Evolutionary conservation across 2,113 vertebrate species (phyloP).

Genomic region (Poecile atricapillus): DNA sequence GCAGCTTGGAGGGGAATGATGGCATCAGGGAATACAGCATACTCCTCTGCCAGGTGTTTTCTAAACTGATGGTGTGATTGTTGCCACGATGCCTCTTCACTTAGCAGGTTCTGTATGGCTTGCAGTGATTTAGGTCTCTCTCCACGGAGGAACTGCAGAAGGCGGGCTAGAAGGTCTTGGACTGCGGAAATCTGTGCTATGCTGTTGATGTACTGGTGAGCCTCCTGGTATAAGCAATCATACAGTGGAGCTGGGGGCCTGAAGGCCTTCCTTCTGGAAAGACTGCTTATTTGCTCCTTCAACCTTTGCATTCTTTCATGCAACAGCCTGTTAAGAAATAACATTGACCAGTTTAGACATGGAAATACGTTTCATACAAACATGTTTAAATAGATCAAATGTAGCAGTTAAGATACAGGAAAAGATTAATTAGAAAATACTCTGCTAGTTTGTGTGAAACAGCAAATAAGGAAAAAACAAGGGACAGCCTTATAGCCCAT

Average conservation of each 20-base stretch:
- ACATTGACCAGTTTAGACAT: background rate
- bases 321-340: slow-evolving; percentile 76
- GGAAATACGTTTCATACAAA: background rate
- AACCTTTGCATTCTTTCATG: slow-evolving; percentile 85
- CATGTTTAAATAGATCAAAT: background rate
- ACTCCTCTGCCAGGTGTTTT: slow-evolving; percentile 83
- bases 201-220: slow-evolving; percentile 87
- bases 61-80: slow-evolving; percentile 88
- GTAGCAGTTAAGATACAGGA: background rate
- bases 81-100: slow-evolving; percentile 92
- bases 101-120: slow-evolving; percentile 79
- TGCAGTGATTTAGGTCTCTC: slow-evolving; percentile 75
- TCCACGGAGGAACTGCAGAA: slow-evolving; percentile 76
- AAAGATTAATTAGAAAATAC: background rate
- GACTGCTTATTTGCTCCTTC: slow-evolving; percentile 79
- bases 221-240: slow-evolving; percentile 85
- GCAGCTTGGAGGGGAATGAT: slow-evolving; percentile 81
- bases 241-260: slow-evolving; percentile 82
- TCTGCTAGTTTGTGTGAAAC: background rate
- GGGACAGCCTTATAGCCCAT: background rate
- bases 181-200: slow-evolving; percentile 79
- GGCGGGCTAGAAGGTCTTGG: slow-evolving; percentile 83
- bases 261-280: slow-evolving; percentile 90
- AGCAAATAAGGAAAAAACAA: background rate
- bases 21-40: slow-evolving; percentile 83